Conservation (phyloP, 2,888 invertebrate species). For the Drosophila neotestacea region DNA sequence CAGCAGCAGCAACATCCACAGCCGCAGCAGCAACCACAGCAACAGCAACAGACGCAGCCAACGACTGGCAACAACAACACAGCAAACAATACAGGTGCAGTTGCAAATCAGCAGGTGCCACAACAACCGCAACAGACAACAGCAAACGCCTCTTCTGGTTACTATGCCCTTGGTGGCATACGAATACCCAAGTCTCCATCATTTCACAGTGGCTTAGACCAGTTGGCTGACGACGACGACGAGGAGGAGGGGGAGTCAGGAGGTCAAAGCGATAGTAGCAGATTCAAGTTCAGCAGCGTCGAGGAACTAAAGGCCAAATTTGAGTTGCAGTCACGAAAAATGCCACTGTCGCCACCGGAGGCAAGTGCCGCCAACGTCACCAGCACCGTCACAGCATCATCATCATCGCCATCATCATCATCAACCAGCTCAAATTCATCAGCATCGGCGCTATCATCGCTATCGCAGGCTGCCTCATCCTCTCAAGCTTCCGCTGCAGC, state of each 20-base stretch:
- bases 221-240: conserved; percentile 86
- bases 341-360: conserved; percentile 79
- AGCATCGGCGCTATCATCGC: conserved; percentile 65
- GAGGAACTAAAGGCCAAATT: conserved; percentile 82
- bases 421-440: conserved; percentile 74
- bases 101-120: conserved; percentile 8
- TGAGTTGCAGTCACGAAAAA: conserved; percentile 72
- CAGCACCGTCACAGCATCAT: conserved; percentile 42
- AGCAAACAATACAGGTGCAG: neutral
- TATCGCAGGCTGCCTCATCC: conserved; percentile 70
- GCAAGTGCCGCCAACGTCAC: conserved; percentile 38
- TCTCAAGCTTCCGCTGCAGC: conserved; percentile 68
- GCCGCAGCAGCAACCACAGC: conserved; percentile 49
- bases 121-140: conserved; percentile 21
- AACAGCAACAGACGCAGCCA: conserved; percentile 31
- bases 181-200: conserved; percentile 94
- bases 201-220: conserved; percentile 94
- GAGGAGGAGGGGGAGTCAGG: conserved; percentile 67
- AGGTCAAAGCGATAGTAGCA: conserved; percentile 29
- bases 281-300: conserved; percentile 73
- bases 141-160: conserved; percentile 46
- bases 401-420: conserved; percentile 70
- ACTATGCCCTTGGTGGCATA: conserved; percentile 85
- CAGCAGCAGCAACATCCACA: conserved; percentile 54
- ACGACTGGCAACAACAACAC: conserved; percentile 29